A percentile compares a stretch with the other conserved stretches of the same genome.
phyloP scores from a whole-genome alignment of 2,113 vertebrate species.

The Panurus biarmicus region DNA sequence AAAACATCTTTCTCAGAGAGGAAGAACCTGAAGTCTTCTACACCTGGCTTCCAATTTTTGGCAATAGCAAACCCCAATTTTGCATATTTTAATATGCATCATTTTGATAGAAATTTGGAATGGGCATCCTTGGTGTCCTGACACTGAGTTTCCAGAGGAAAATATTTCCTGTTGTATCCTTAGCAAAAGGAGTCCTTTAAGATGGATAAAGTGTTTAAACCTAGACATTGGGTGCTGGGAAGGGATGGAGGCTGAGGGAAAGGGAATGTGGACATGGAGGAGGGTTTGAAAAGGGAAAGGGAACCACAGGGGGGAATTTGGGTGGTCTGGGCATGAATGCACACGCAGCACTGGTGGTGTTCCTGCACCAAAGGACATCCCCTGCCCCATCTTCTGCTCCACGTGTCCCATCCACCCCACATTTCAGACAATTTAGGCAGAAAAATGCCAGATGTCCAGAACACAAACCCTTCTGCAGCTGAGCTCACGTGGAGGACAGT shows the following conservation, averaged over 20 bases:
- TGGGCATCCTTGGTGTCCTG: not conserved
- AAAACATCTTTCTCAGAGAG: not conserved
- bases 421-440: not conserved
- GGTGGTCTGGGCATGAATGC: fast-evolving
- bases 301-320: fast-evolving
- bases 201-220: not conserved
- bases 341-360: fast-evolving
- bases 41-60: not conserved
- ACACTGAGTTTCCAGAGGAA: not conserved
- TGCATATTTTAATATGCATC: not conserved
- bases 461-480: not conserved
- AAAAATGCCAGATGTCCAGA: not conserved
- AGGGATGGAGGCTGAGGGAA: not conserved
- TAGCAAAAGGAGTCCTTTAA: not conserved
- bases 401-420: not conserved
- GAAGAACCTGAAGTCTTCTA: not conserved
- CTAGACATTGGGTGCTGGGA: not conserved
- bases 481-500: fast-evolving
- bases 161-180: not conserved
- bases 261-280: fast-evolving
- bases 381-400: not conserved
- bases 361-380: not conserved
- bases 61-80: not conserved
- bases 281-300: not conserved
- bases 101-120: not conserved